These are phyloP conservation scores for Clunio marinus DNA, from an alignment of 2,888 invertebrate genomes.

Conservation along the genomic window DNA sequence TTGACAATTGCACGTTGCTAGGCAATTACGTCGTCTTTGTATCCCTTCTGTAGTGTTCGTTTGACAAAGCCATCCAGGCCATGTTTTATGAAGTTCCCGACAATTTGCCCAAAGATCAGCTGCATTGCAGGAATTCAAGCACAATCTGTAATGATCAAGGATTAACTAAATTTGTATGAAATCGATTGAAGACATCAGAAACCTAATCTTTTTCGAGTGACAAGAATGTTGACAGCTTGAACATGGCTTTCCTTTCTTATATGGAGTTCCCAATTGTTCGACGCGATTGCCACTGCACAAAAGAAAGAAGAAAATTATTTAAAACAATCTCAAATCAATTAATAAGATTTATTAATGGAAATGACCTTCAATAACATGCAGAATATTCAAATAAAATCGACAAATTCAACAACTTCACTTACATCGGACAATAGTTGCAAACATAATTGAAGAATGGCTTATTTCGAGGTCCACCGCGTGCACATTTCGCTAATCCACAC, in stretches of 20 bases:
- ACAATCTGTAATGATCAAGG: conserved; percentile 55
- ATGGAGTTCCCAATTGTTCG: conserved; percentile 61
- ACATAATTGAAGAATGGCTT: conserved; percentile 71
- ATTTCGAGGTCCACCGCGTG: conserved; percentile 57
- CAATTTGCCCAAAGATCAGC: conserved; percentile 73
- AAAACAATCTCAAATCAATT: not conserved
- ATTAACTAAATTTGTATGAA: not conserved
- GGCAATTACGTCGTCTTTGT: conserved; percentile 57
- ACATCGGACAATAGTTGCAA: conserved; percentile 82
- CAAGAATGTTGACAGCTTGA: conserved; percentile 62
- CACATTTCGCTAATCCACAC: conserved; percentile 68
- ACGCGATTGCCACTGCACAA: conserved; percentile 66
- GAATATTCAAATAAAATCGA: too few species aligned
- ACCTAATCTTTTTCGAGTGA: conserved; percentile 52
- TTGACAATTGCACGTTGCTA: conserved; percentile 69
- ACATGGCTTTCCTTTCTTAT: conserved; percentile 63
- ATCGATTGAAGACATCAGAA: not conserved
- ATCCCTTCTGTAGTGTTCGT: conserved; percentile 54
- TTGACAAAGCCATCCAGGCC: conserved; percentile 60
- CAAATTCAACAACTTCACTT: conserved; percentile 49
- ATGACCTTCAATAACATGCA: conserved; percentile 19
- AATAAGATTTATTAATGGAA: conserved; percentile 25
- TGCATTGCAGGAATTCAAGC: conserved; percentile 66
- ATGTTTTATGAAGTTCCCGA: conserved; percentile 56
- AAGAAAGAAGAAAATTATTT: conserved; percentile 30